phyloP scores from a whole-genome alignment of 2,888 invertebrate genomes.

The Lasius platythorax region DNA sequence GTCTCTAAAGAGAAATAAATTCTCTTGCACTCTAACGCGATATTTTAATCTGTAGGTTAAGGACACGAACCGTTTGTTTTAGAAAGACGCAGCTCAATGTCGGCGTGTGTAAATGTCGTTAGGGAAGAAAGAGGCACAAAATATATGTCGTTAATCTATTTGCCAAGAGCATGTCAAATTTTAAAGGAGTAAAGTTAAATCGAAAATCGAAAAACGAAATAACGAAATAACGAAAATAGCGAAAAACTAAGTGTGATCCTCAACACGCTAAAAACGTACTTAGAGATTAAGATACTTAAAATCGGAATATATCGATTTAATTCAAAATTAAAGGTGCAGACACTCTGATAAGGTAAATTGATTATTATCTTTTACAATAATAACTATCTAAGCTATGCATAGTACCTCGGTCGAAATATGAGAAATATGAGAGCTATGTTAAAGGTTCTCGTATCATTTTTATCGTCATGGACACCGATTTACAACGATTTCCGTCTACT shows the following conservation, averaged over 20 bases:
- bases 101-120: slow-evolving; percentile 25
- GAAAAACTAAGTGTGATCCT: background rate
- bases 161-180: background rate
- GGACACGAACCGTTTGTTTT: slow-evolving; percentile 56
- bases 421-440: background rate
- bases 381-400: background rate
- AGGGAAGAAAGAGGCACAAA: slow-evolving; percentile 37
- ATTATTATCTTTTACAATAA: background rate
- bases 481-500: slow-evolving; percentile 54
- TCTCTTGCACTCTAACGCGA: slow-evolving; percentile 29
- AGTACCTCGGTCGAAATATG: background rate
- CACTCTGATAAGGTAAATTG: background rate
- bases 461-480: slow-evolving; percentile 39
- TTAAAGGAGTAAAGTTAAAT: slow-evolving; percentile 1
- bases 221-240: background rate
- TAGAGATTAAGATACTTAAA: background rate
- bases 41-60: slow-evolving; percentile 69
- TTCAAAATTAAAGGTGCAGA: background rate
- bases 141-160: slow-evolving; percentile 46
- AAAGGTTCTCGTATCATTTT: slow-evolving; percentile 27
- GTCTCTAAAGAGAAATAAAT: background rate
- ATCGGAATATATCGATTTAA: background rate
- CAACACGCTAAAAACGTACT: background rate
- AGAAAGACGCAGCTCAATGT: slow-evolving; percentile 18
- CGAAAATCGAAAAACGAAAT: background rate